phyloP scores from a whole-genome alignment of 1,140 invertebrate species.

The Acromyrmex heyeri region DNA sequence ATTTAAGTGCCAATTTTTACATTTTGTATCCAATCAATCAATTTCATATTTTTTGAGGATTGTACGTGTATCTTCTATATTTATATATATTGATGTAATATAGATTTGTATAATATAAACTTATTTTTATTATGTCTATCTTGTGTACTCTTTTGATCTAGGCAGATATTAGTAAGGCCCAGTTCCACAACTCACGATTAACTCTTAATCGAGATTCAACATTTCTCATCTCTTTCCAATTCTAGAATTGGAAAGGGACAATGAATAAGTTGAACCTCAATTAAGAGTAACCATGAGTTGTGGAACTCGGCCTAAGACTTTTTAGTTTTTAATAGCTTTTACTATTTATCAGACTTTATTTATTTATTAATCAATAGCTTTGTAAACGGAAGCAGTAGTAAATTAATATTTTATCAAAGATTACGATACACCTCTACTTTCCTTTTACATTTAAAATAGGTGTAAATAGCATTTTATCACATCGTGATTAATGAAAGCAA shows the following conservation, averaged over 20 bases:
- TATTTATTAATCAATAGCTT: conserved; percentile 21
- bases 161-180: neutral
- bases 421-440: neutral
- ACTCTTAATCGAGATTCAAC: too few species aligned
- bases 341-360: conserved; percentile 30
- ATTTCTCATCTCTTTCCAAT: too few species aligned
- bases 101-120: neutral
- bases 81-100: neutral
- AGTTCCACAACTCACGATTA: too few species aligned
- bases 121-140: neutral
- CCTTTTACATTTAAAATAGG: neutral
- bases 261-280: too few species aligned
- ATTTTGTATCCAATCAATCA: neutral
- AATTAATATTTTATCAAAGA: conserved; percentile 5
- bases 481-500: conserved; percentile 63
- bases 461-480: conserved; percentile 31
- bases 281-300: too few species aligned
- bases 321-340: conserved; percentile 4
- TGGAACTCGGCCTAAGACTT: neutral
- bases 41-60: neutral
- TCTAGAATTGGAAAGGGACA: too few species aligned
- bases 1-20: neutral
- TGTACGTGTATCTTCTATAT: neutral
- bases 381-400: conserved; percentile 9
- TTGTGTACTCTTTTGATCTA: neutral